A percentile compares a stretch with the other conserved stretches of the same genome.
phyloP scores from a whole-genome alignment of 2,113 vertebrate genomes.

The Scomber colias region DNA sequence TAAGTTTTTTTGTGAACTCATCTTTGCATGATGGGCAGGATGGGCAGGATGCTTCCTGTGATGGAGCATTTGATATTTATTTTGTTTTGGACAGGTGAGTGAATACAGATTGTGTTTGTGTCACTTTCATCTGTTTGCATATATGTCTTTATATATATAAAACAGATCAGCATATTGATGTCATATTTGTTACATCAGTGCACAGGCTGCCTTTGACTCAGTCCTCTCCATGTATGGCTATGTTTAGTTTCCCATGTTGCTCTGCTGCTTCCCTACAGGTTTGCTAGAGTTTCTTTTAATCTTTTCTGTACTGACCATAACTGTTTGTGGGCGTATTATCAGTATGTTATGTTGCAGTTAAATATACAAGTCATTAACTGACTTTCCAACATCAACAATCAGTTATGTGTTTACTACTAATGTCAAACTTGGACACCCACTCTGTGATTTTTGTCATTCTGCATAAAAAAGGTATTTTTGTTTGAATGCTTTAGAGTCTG shows the following conservation, averaged over 20 bases:
- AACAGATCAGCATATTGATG: background rate
- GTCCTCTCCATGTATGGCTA: constrained; percentile 77
- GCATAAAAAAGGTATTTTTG: background rate
- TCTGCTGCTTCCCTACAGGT: constrained; percentile 20
- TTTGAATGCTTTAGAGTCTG: too few species aligned
- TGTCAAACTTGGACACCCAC: background rate
- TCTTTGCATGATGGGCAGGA: constrained; percentile 75
- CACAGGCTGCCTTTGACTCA: constrained; percentile 10
- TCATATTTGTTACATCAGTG: background rate
- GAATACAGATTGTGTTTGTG: background rate
- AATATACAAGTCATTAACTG: background rate
- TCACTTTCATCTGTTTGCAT: background rate
- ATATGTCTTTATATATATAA: background rate
- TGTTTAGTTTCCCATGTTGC: constrained; percentile 61
- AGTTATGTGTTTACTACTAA: background rate
- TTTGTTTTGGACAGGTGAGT: constrained; percentile 87
- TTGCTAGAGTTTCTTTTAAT: constrained; percentile 11
- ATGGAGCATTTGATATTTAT: constrained; percentile 93
- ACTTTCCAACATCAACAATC: background rate
- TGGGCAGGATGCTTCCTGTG: constrained; percentile 87
- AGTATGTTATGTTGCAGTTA: background rate
- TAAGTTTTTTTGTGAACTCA: constrained; percentile 24
- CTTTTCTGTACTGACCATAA: background rate
- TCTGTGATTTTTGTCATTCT: background rate
- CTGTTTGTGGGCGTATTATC: background rate